Evolutionary conservation across 1,140 invertebrate genomes (phyloP), one percentile per base, ranked within the genome.

Genomic region (Drosophila seguyi): DNA sequence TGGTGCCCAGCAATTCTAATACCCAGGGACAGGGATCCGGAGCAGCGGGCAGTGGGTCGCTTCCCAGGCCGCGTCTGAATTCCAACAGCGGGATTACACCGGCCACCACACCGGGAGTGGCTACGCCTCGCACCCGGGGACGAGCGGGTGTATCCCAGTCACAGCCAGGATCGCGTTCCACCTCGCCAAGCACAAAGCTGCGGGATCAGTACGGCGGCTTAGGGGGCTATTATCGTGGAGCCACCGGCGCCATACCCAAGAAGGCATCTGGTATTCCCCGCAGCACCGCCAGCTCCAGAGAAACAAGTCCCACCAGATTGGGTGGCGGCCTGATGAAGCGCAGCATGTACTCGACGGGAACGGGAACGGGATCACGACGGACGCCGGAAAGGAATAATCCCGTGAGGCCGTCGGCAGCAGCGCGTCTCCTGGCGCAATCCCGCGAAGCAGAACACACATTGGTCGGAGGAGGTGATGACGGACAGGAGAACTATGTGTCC

Each of bases 391-490:
- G 93, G 41, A 94, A 94, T 25, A 94, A 92, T 93, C 94, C 86
- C 20, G 91, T 91, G 44, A 94, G 94, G 90, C 96, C 94, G 38
- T 95, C 96, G 1, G 95, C 96, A 93, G 96, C 97, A 0, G 96
- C 98, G 68, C 95, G 96, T 57, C 96, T 98, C 72, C 93, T 99
- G 39, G 96, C 97, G 69, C 97, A 98, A 82, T 97, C 96, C 45
- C 94, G 96, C n/a, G 98, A 98, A 93, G 97, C 97, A 0, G 98
- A 99, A 93, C 95, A 95, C 57, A 95, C 96, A 1, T 91, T 98
- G 34, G 96, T 96, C 93, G 96, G 47, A 2, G 31, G 31, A 8
- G 50, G 18, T 6, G 52, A 55, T n/a, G 42, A 66, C 13, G 73
- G 92, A 0, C 67, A 79, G 22, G 18, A 60, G 0, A 82, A 90